Evolutionary conservation across 2,888 invertebrate genomes (phyloP), one percentile per base, ranked within the genome.

Genomic region (Meloe dianella): DNA sequence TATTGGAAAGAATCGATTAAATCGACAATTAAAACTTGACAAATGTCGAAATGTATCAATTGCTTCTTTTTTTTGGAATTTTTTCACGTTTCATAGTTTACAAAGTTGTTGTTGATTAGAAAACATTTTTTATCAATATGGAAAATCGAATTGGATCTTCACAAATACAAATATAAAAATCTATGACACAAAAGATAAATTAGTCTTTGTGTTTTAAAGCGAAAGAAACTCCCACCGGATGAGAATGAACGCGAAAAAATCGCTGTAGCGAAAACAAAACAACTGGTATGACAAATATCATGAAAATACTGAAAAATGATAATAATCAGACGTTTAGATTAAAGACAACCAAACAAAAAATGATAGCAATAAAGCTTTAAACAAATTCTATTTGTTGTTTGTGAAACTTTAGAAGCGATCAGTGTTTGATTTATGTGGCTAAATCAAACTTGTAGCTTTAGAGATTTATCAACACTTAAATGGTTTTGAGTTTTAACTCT

Each of bases 231-330:
- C 54, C 10, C 54, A 5, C 12, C 14, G 24, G 54, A 54, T 54
- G 24, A n/a, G n/a, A 54, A 24, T 12, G 24, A 20, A 2, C 20
- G 47, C 20, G 12, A 24, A 4, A 24, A 6, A 41, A 5, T 41
- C 17, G 17, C 7, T 2, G 14, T 12, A 6, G 24, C 12, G 2
- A 54, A 54, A 54, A 54, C 24, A 54, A 24, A 24, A 22, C 54
- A n/a, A n/a, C 22, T 4, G 10, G 5, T 10, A 20, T n/a, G 35
- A 59, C 41, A 66, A 62, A 59, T 59, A 62, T 12, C 62, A 47
- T 54, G 30, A 62, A 66, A 47, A 51, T 51, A 20, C 20, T 32
- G 65, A 66, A 59, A 62, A 62, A 66, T 66, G 65, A 54, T 62
- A 35, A 66, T 59, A 57, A 66, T 62, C 65, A 61, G 61, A 51